Evolutionary conservation across 35 echinoderm and acorn worm genomes (phyloP), one percentile per base, ranked within the genome.

Genomic region (Holothuria glaberrima): DNA sequence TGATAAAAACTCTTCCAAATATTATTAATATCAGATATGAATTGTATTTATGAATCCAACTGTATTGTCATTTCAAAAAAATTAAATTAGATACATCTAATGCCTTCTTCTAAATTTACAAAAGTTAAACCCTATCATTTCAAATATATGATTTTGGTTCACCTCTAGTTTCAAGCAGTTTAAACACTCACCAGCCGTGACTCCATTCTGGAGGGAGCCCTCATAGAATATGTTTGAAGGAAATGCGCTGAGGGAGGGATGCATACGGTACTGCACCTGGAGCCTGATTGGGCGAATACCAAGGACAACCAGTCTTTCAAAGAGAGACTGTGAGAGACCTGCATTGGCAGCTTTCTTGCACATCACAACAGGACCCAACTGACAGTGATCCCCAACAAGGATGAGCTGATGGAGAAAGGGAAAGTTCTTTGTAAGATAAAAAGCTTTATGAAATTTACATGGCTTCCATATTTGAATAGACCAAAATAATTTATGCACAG

Each of bases 141-240:
- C 62, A 65, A 2, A 65, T 65, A 3, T 21, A 65, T 65, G 3
- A 29, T 26, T 26, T 17, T 69, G 14, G 21, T 52, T 59, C 9
- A 33, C 13, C 5, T 54, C 1, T 54, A 9, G 50, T 17, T 9
- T 54, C 9, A 54, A 54, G 13, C 10, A 17, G 3, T 5, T 5
- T 14, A 54, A 0, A 54, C 50, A 80, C 82, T 62, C 57, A 98
- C 95, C 90, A 68, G 95, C 90, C 9, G 95, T 90, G 25, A 98
- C 95, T 31, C 95, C 95, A 88, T 98, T 98, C 87, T 98, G 95
- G 12, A 98, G 95, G 16, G 95, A 98, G 10, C 95, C 95, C 73
- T 98, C 95, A 45, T 98, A 98, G 90, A 98, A 98, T 69, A 98
- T 98, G 87, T 98, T 98, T 0, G 95, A 98, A 1, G 95, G 95